Base-by-base conservation (phyloP, 2,888 invertebrate genomes). In the Heteromyza rotundicornis region DNA sequence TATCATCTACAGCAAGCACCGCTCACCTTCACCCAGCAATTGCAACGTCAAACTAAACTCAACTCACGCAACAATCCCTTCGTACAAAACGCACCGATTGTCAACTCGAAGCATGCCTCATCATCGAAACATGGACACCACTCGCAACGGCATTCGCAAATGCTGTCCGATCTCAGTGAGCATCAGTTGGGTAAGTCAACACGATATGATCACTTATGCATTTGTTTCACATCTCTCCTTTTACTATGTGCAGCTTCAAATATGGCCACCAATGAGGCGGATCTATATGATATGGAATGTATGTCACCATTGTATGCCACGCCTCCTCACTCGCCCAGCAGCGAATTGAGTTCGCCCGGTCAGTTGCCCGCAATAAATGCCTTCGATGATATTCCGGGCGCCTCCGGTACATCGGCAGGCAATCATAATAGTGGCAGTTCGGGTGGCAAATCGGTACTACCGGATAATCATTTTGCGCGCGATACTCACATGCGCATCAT, bases 401-500 rank as follows among this genome's bases (percentile, higher is more conserved):
- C 79, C 24, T 75, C 75, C 2, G 71, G 78, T 32, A 68, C 70
- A 14, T 64, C 65, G 3, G 64, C 67, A 55, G 67, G 66, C 16
- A 68, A 63, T 63, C 64, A 64, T 36, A 63, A 54, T 23, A 56
- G 58, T 2, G 57, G 47, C 20, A 59, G 63, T 5, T 63, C 67
- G 44, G 67, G 70, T 27, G 72, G 74, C 22, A 79, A 81, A 64
- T 66, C 79, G 22, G 67, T 68, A 76, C 73, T 87, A 78, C 87
- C 92, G 0, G 93, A 94, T 81, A 91, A 90, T 35, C 94, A 94
- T 79, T 94, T 93, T 84, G 92, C 92, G 58, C 85, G 94, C n/a
- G 94, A 95, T 79, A 94, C 94, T 0, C 95, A 95, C 76, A 95
- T 95, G 94, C 86, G 94, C 67, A 95, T 95, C 68, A 95, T 95